Conservation (phyloP, 2,797 vertebrate species). For the Emydoidea blandingii region DNA sequence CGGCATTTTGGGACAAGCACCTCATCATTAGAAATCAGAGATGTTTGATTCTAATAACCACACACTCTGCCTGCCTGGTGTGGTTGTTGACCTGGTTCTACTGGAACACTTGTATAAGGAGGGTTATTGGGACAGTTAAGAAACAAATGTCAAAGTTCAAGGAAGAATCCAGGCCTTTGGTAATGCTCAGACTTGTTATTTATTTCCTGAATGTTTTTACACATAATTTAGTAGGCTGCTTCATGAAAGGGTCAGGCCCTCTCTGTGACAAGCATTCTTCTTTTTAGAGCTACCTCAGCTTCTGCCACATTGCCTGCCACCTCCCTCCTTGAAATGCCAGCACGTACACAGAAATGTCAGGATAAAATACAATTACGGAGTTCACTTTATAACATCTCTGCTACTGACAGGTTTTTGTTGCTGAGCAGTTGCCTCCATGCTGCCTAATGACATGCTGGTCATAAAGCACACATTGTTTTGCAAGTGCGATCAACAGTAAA, state of each 20-base stretch:
- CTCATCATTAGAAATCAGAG: not conserved
- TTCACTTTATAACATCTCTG: not conserved
- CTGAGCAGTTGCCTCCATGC: slow-evolving; percentile 34
- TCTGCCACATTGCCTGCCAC: not conserved
- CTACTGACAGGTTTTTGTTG: slow-evolving; percentile 5
- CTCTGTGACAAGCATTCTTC: not conserved
- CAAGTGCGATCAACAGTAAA: slow-evolving; percentile 44
- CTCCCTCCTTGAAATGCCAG: not conserved
- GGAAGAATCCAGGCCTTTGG: not conserved
- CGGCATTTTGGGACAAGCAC: not conserved
- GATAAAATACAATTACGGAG: slow-evolving; percentile 3
- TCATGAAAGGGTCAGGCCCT: not conserved
- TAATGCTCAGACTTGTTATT: not conserved
- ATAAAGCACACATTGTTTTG: slow-evolving; percentile 32
- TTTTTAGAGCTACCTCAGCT: slow-evolving; percentile 11
- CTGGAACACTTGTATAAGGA: not conserved
- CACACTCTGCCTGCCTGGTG: not conserved
- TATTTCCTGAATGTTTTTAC: not conserved
- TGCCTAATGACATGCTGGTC: slow-evolving; percentile 35
- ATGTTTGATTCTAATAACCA: not conserved
- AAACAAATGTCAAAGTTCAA: not conserved
- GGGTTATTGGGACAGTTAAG: not conserved
- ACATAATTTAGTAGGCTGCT: not conserved
- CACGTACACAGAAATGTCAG: not conserved
- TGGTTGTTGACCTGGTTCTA: not conserved